Percentiles rank a stretch among this genome's conserved stretches.
Evolutionary conservation across 2,113 vertebrate genomes (phyloP).

Genomic region (Poecilia latipinna): DNA sequence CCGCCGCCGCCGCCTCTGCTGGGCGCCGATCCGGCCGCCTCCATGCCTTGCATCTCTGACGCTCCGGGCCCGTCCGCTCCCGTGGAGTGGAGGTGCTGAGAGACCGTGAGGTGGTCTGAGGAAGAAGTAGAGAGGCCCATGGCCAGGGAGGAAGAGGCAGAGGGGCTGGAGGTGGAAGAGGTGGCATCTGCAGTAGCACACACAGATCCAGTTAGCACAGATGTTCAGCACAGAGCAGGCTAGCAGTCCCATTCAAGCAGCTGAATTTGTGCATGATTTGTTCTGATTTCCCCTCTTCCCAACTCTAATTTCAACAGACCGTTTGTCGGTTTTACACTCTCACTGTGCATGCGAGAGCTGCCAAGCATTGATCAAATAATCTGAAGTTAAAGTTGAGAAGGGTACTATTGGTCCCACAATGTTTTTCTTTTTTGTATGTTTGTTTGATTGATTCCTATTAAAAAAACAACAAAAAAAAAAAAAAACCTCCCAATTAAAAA

Average conservation of each 20-base stretch:
- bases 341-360: slow-evolving; percentile 78
- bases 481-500: slow-evolving; percentile 47
- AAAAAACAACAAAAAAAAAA: slow-evolving; percentile 54
- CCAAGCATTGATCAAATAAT: slow-evolving; percentile 71
- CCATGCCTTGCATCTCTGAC: slow-evolving; percentile 81
- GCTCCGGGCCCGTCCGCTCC: slow-evolving; percentile 82
- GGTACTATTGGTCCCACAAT: slow-evolving; percentile 73
- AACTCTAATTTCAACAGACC: slow-evolving; percentile 76
- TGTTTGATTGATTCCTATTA: slow-evolving; percentile 63
- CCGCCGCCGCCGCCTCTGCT: slow-evolving; percentile 37
- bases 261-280: slow-evolving; percentile 80
- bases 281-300: slow-evolving; percentile 76
- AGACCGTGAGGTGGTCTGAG: slow-evolving; percentile 93
- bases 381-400: slow-evolving; percentile 82
- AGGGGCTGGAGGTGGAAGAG: slow-evolving; percentile 88
- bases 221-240: slow-evolving; percentile 84
- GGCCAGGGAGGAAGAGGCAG: slow-evolving; percentile 91
- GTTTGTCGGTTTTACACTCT: slow-evolving; percentile 66
- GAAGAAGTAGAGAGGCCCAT: slow-evolving; percentile 92
- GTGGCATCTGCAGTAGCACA: slow-evolving; percentile 97
- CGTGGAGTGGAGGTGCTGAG: slow-evolving; percentile 91
- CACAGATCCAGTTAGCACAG: slow-evolving; percentile 90
- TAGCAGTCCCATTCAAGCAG: slow-evolving; percentile 96
- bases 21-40: slow-evolving; percentile 58
- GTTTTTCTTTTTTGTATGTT: slow-evolving; percentile 15